Evolutionary conservation across 2,888 invertebrate genomes (phyloP).

Genomic region (Scaeva pyrastri): DNA sequence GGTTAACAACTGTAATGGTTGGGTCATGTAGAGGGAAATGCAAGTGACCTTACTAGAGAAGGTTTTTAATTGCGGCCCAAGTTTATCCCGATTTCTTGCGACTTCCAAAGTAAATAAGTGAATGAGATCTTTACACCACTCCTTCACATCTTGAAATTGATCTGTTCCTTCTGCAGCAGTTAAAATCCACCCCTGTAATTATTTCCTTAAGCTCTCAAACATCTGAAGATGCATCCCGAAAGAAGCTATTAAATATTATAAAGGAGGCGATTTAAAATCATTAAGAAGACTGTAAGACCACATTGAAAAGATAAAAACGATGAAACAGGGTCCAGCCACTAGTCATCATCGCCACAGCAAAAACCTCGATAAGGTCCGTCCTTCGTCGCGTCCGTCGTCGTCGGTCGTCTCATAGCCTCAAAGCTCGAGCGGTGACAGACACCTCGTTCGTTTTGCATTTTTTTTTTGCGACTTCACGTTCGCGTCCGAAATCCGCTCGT

Average conservation of each 20-base stretch:
- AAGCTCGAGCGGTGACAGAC: conserved; percentile 58
- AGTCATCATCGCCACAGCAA: conserved; percentile 62
- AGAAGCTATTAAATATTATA: conserved; percentile 75
- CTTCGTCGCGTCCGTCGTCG: neutral
- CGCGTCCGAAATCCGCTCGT: no score
- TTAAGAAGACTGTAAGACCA: conserved; percentile 82
- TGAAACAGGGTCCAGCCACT: conserved; percentile 78
- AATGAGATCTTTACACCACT: no score
- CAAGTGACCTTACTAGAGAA: no score
- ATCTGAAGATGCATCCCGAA: conserved; percentile 15
- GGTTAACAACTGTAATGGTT: no score
- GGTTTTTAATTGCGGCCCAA: no score
- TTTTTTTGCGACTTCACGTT: neutral
- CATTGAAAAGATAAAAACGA: conserved; percentile 73
- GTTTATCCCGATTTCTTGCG: no score
- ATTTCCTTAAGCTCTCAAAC: neutral
- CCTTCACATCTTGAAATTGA: no score
- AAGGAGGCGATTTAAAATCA: conserved; percentile 84
- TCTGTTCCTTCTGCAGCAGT: no score
- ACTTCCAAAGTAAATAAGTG: no score
- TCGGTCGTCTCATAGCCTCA: conserved; percentile 9
- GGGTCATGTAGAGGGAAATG: no score
- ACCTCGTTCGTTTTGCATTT: conserved; percentile 37
- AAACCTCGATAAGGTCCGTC: conserved; percentile 72
- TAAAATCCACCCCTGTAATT: neutral